These are phyloP conservation scores for Apamea monoglypha DNA, from an alignment of 2,888 invertebrate genomes.

Conservation along the genomic window DNA sequence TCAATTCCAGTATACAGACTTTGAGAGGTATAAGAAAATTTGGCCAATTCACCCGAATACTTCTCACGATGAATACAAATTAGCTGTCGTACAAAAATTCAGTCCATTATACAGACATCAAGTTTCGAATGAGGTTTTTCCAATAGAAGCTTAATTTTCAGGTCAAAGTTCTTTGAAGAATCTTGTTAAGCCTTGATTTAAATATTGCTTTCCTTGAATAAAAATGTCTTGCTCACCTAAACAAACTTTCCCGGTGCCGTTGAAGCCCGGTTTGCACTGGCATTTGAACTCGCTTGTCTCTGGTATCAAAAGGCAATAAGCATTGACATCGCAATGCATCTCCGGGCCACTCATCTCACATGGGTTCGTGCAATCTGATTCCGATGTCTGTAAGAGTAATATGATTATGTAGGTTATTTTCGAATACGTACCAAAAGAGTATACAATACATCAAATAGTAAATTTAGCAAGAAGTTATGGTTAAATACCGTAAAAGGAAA, in stretches of 20 bases:
- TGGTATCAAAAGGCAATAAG: constrained; percentile 95
- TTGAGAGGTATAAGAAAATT: constrained; percentile 44
- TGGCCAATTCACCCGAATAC: constrained; percentile 37
- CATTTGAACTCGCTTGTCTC: constrained; percentile 97
- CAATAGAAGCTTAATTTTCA: constrained; percentile 42
- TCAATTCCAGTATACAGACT: constrained; percentile 43
- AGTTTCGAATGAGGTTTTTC: constrained; percentile 42
- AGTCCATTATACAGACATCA: constrained; percentile 48
- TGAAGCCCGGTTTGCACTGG: constrained; percentile 98
- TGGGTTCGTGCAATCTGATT: constrained; percentile 96
- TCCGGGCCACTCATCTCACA: constrained; percentile 95
- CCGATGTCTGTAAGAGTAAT: constrained; percentile 91
- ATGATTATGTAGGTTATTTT: neutral
- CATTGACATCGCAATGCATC: constrained; percentile 96
- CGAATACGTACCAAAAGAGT: neutral
- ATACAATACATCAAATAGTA: neutral
- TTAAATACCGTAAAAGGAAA: neutral
- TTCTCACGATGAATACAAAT: constrained; percentile 54
- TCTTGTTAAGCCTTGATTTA: constrained; percentile 1
- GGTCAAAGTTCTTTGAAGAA: constrained; percentile 32
- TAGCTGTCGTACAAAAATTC: constrained; percentile 47
- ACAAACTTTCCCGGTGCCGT: constrained; percentile 96
- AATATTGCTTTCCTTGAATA: constrained; percentile 23
- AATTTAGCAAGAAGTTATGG: neutral
- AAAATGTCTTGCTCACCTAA: constrained; percentile 83